Evolutionary conservation across 2,888 invertebrate genomes (phyloP).

Genomic region (Onthophagus sagittarius): DNA sequence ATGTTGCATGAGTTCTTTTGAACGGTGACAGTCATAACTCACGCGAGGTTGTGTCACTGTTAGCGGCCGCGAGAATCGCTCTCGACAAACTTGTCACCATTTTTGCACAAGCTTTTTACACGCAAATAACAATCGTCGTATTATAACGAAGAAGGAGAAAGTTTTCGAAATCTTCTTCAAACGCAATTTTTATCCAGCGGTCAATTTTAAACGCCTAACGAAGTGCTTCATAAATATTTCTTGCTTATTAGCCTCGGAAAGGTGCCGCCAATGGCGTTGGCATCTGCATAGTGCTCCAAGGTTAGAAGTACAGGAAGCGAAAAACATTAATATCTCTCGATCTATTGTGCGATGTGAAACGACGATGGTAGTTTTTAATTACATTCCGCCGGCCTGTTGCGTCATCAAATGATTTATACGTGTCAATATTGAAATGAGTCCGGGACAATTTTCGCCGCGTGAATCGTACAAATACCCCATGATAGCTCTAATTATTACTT

Average conservation of each 20-base stretch:
- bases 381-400: neutral
- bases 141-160: neutral
- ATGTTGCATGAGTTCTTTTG: constrained; percentile 34
- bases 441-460: constrained; percentile 9
- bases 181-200: too few species aligned
- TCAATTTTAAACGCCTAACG: too few species aligned
- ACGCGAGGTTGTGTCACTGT: constrained; percentile 33
- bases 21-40: constrained; percentile 34
- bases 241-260: neutral
- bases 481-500: constrained; percentile 7
- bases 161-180: too few species aligned
- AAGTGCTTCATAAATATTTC: neutral
- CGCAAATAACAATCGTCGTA: constrained; percentile 4
- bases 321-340: neutral
- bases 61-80: constrained; percentile 29
- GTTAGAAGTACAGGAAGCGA: neutral
- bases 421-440: constrained; percentile 11
- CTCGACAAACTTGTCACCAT: constrained; percentile 19
- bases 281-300: neutral
- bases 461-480: constrained; percentile 8
- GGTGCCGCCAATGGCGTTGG: neutral
- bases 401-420: constrained; percentile 10
- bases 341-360: neutral
- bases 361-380: neutral
- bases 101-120: constrained; percentile 15